Base-by-base conservation (phyloP, 2,888 invertebrate genomes). In the Xestoiulus laeticollis region DNA sequence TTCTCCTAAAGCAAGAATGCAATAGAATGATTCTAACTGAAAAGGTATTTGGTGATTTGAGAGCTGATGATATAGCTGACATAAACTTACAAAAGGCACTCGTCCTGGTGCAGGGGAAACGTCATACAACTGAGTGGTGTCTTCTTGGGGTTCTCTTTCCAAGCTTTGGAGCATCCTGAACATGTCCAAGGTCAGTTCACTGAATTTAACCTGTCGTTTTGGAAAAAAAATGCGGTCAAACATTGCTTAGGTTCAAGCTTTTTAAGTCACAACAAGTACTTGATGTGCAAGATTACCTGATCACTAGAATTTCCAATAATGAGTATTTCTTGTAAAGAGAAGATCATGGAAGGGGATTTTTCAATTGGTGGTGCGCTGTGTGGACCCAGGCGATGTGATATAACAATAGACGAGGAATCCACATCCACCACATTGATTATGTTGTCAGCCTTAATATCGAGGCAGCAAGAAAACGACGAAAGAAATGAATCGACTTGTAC, bases 111-210 rank as follows among this genome's bases (percentile, higher is more conserved):
- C 94, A 91, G 95, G 95, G 30, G 95, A 95, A 30, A 94, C 94
- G 91, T 95, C 95, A 89, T 95, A 94, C 89, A 94, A 93, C 92
- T 95, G 95, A 90, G 95, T 95, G 86, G 94, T 93, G 90, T 96
- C 96, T 90, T 96, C 96, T 90, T 96, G 95, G 16, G 97, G 97
- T 91, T 99, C 98, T 89, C 97, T 93, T 92, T 99, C 99, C 89
- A 99, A 93, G 0, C 97, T 97, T 93, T 99, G 99, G 89, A 98
- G 94, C 95, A 99, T 98, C 90, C 98, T 94, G 92, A 97, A 99
- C 99, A 99, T 99, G 93, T 99, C 99, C 94, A 99, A 95, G 19
- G 98, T 98, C 90, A 99, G 93, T 92, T 99, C 98, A 90, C 97
- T 98, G 93, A 98, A 98, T 93, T 98, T 98, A 48, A 98, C 96